Evolutionary conservation across 2,888 invertebrate genomes (phyloP), one percentile per base, ranked within the genome.

Genomic region (Nineta flava): DNA sequence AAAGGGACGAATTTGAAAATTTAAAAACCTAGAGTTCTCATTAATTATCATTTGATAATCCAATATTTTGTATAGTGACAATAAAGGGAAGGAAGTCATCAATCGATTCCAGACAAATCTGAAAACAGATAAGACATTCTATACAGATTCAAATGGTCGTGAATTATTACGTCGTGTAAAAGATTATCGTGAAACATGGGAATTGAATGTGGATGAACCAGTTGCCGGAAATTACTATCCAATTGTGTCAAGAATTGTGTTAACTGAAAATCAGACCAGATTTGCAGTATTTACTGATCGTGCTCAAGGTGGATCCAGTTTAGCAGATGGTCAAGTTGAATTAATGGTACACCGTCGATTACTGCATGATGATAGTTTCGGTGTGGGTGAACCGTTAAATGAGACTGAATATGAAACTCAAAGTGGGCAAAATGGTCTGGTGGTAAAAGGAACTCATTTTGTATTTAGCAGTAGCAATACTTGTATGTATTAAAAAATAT

Each of bases 151-250:
- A 0, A 99, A 96, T 64, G 96, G 95, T 0, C 72, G 96, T 12
- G 88, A 94, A 64, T 77, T 86, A 64, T 58, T 94, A 17, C 76
- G 80, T 58, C 71, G 95, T 26, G 72, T 73, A 9, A 63, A 79
- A 19, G 72, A 86, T 60, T 69, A 72, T 51, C 69, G 93, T 12
- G 83, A 86, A 0, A 83, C 88, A 0, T 96, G 84, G 79, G 71
- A 76, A n/a, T 53, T 82, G 0, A 69, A 75, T 1, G 58, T 87
- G 10, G 66, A 71, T 0, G 94, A 96, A 62, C 76, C 77, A 0
- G 67, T 90, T 0, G 72, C 92, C 0, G 87, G 81, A 0, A 99
- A 99, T 63, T 99, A 96, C 62, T 97, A 94, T 62, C 97, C 97
- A 0, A 73, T 97, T 0, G 91, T 87, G 0, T 81, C 87, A 12